These are phyloP conservation scores for Caenorhabditis plicata DNA, from an alignment of 2,888 invertebrate species.

Conservation along the genomic window DNA sequence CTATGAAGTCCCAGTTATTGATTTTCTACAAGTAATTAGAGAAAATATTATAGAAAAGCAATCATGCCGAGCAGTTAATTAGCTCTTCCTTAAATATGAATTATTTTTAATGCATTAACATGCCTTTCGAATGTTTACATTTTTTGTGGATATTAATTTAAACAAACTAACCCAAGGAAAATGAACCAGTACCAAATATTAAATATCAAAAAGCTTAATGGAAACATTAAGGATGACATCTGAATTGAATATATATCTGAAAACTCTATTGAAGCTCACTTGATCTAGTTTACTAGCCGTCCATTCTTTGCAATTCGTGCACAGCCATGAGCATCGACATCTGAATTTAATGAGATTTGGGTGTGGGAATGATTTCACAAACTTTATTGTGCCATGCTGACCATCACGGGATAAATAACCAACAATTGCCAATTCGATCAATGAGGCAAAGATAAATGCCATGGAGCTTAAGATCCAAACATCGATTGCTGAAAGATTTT, in stretches of 20 bases:
- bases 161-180: slow-evolving; percentile 59
- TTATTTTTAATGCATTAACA: no score
- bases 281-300: slow-evolving; percentile 63
- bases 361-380: slow-evolving; percentile 7
- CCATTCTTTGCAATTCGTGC: slow-evolving; percentile 61
- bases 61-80: no score
- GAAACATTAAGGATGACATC: slow-evolving; percentile 61
- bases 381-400: slow-evolving; percentile 42
- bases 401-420: slow-evolving; percentile 58
- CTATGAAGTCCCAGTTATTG: no score
- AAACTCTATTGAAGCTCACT: slow-evolving; percentile 9
- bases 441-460: slow-evolving; percentile 65
- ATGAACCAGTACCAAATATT: slow-evolving; percentile 66
- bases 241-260: slow-evolving; percentile 15
- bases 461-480: slow-evolving; percentile 65
- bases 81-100: no score
- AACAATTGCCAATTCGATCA: slow-evolving; percentile 64
- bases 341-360: slow-evolving; percentile 27
- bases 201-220: slow-evolving; percentile 59
- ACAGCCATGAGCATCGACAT: slow-evolving; percentile 63
- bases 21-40: no score
- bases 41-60: no score
- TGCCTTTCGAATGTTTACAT: no score
- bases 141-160: no score
- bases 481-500: slow-evolving; percentile 62